Base-by-base conservation (phyloP, 2,888 invertebrate species). In the Argyra leucocephala region DNA sequence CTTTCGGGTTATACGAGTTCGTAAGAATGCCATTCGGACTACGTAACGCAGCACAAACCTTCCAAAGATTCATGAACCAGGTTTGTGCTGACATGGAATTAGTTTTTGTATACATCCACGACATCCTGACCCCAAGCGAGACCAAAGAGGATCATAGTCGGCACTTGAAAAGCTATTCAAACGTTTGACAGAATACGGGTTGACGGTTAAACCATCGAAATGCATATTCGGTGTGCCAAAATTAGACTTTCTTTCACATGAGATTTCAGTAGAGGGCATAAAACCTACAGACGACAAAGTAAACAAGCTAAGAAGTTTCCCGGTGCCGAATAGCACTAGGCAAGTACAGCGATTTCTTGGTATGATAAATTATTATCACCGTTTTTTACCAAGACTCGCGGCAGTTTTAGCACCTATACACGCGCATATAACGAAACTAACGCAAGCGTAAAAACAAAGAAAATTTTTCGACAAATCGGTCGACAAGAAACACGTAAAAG, bases 351-450 rank as follows among this genome's bases (percentile, higher is more conserved):
- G 63, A 0, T 64, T 65, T 37, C 9, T 66, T 2, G 66, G 62
- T 15, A 64, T 66, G 62, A n/a, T 63, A 10, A 63, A 64, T 22
- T 64, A 62, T 63, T 64, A 66, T 15, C 62, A 62, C 23, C 57
- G 64, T 10, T 64, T 62, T 22, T 26, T 65, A 15, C 58, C 66
- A 31, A 24, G 58, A 15, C 10, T 62, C 62, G 36, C 59, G 18
- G 36, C 58, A n/a, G 37, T 37, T 58, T 58, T 62, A 57, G 15
- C 22, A 21, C 62, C 63, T 24, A 62, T 65, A n/a, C n/a, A n/a
- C 7, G 26, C 26, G 7, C 26, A 6, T 31, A 37, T 31, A 57
- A n/a, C 24, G 4, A 60, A 57, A 3, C 22, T 59, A 10, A 36
- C 22, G 18, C 60, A 65, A 22, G 15, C 48, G 22, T 48, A 23